A percentile compares a stretch with the other conserved stretches of the same genome.
These are phyloP conservation scores for Vidua macroura DNA, from an alignment of 2,113 vertebrate genomes.

Conservation along the genomic window DNA sequence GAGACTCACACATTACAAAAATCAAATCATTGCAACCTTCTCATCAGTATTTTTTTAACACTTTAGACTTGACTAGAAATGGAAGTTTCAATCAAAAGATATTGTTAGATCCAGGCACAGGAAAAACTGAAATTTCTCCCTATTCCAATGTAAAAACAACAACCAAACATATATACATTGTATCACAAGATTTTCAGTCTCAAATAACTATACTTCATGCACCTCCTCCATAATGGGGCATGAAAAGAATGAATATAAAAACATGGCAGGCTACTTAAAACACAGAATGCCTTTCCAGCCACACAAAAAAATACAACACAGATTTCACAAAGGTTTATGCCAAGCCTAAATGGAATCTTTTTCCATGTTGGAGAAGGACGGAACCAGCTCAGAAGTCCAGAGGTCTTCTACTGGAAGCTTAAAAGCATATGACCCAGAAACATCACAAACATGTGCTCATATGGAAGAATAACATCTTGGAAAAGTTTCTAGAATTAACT, in stretches of 20 bases:
- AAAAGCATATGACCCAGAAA: background rate
- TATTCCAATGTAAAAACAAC: background rate
- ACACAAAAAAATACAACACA: background rate
- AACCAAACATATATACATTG: background rate
- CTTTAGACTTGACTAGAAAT: background rate
- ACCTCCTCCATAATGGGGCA: background rate
- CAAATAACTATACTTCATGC: background rate
- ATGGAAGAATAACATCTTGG: background rate
- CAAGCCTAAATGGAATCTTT: background rate
- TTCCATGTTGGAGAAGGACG: background rate
- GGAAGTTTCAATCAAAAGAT: background rate
- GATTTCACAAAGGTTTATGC: background rate
- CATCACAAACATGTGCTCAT: background rate
- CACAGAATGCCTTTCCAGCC: background rate
- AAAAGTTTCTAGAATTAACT: background rate
- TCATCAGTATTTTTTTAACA: background rate
- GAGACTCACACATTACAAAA: background rate
- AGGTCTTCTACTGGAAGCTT: background rate
- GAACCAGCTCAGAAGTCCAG: background rate
- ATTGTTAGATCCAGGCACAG: background rate
- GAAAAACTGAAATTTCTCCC: background rate
- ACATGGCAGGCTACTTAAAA: background rate
- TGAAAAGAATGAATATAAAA: background rate
- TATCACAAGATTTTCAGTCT: background rate
- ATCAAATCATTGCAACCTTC: background rate